A percentile compares a stretch with the other conserved stretches of the same genome.
Evolutionary conservation across 2,888 invertebrate species (phyloP).

Genomic region (Lepas anatifera): DNA sequence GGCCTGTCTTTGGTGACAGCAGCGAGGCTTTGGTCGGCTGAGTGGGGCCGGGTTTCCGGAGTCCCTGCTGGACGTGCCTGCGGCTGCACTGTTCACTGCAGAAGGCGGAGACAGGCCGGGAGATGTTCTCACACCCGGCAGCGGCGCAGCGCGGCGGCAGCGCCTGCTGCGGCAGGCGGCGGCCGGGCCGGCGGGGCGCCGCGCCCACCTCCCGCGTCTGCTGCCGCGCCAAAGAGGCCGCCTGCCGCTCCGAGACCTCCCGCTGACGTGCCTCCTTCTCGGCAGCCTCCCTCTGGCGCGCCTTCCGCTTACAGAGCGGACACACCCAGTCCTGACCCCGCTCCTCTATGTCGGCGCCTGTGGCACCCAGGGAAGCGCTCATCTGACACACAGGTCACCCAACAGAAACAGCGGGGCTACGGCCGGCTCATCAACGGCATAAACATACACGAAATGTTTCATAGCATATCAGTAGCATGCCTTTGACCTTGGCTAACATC

Average conservation of each 20-base stretch:
- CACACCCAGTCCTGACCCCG: slow-evolving; percentile 81
- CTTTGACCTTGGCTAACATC: too few species aligned
- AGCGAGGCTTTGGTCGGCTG: too few species aligned
- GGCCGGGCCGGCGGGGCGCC: neutral
- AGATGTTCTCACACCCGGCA: slow-evolving; percentile 39
- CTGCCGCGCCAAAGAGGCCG: neutral
- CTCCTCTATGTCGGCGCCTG: slow-evolving; percentile 72
- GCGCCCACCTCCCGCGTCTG: neutral
- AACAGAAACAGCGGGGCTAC: neutral
- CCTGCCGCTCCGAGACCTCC: slow-evolving; percentile 1
- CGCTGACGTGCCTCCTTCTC: slow-evolving; percentile 8
- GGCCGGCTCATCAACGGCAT: neutral
- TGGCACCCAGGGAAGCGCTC: too few species aligned
- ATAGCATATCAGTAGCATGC: too few species aligned
- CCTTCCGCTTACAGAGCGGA: slow-evolving; percentile 52
- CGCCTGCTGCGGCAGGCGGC: neutral
- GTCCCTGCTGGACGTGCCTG: slow-evolving; percentile 70
- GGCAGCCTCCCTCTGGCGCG: slow-evolving; percentile 25
- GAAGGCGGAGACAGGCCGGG: slow-evolving; percentile 70
- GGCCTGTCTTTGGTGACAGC: too few species aligned
- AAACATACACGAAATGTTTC: too few species aligned
- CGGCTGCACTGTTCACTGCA: slow-evolving; percentile 80
- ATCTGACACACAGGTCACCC: too few species aligned
- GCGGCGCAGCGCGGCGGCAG: slow-evolving; percentile 18
- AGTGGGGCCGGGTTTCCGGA: too few species aligned